Evolutionary conservation across 2,797 vertebrate genomes (phyloP).

Genomic region (Halcyon chelicuti): DNA sequence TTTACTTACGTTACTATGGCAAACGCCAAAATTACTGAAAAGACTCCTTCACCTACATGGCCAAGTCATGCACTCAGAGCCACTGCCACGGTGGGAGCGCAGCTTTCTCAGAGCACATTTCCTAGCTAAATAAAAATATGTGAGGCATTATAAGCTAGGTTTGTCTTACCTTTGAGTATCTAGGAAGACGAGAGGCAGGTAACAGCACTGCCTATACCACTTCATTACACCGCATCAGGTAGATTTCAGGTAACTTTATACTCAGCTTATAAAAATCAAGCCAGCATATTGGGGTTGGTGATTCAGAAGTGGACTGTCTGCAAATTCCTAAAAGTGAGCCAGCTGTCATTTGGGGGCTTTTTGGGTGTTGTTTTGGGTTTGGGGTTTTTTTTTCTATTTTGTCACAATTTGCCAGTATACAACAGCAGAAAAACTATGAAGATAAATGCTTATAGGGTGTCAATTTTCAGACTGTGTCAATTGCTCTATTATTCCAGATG

Average conservation of each 20-base stretch:
- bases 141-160: not conserved
- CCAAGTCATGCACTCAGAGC: not conserved
- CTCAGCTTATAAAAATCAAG: not conserved
- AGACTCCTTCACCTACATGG: not conserved
- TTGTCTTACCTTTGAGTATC: not conserved
- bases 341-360: not conserved
- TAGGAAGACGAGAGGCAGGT: not conserved
- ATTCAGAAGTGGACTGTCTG: not conserved
- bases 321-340: not conserved
- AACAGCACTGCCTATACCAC: not conserved
- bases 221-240: not conserved
- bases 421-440: not conserved
- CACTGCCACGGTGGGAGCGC: not conserved
- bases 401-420: not conserved
- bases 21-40: not conserved
- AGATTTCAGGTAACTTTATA: not conserved
- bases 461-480: not conserved
- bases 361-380: not conserved
- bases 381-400: not conserved
- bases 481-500: not conserved
- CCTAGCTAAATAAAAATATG: rapidly evolving
- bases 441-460: not conserved
- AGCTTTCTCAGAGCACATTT: not conserved
- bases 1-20: not conserved
- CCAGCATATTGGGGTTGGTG: not conserved